These are phyloP conservation scores for Tinamus major DNA, from an alignment of 2,797 vertebrate genomes.

Conservation along the genomic window DNA sequence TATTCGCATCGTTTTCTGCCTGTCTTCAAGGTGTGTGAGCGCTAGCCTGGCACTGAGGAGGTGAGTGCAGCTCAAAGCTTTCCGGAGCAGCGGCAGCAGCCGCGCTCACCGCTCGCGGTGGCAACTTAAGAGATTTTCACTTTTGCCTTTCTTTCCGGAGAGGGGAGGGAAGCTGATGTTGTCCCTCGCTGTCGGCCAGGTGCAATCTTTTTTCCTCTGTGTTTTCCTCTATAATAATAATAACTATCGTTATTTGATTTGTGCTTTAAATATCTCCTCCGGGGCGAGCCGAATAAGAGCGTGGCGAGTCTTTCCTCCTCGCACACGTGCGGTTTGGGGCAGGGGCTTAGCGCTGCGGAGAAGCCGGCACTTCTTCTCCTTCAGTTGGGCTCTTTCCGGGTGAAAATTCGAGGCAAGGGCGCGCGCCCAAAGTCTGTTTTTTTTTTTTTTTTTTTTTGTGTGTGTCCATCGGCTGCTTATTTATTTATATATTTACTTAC, in stretches of 20 bases:
- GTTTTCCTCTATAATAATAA: neutral
- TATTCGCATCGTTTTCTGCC: slow-evolving; percentile 63
- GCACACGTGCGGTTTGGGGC: no score
- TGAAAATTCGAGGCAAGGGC: no score
- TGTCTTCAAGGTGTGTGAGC: slow-evolving; percentile 60
- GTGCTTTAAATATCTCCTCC: neutral
- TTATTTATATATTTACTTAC: no score
- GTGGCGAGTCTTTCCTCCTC: no score
- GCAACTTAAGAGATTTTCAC: slow-evolving; percentile 2
- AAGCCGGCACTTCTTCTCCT: neutral
- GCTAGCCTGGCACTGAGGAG: slow-evolving; percentile 72
- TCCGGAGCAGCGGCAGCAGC: neutral
- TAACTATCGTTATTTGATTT: no score
- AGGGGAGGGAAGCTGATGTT: neutral
- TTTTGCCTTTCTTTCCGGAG: slow-evolving; percentile 20
- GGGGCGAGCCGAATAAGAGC: no score
- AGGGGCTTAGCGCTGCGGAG: no score
- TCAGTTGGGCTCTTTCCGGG: neutral
- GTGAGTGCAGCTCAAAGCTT: slow-evolving; percentile 70
- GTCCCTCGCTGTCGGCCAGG: neutral
- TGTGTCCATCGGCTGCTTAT: no score
- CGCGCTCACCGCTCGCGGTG: slow-evolving; percentile 24
- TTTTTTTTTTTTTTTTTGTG: neutral
- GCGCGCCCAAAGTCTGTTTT: no score
- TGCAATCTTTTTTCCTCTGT: neutral